Percentiles rank a stretch among this genome's conserved stretches.
These are phyloP conservation scores for Brachirus orientalis DNA, from an alignment of 2,113 vertebrate species.

Conservation along the genomic window DNA sequence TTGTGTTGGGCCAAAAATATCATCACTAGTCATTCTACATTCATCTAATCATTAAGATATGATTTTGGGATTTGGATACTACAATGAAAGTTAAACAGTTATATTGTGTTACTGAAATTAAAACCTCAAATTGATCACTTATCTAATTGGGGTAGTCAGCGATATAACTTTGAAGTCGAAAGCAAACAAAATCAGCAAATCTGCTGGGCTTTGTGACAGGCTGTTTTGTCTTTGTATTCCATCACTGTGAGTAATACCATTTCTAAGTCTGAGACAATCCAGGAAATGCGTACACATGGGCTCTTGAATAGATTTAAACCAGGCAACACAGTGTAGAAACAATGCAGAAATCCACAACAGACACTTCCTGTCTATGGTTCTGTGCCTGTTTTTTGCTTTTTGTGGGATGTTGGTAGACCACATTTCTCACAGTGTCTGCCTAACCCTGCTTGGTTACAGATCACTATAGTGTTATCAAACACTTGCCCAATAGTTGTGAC, in stretches of 20 bases:
- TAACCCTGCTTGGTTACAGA: constrained; percentile 20
- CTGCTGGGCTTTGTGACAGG: not conserved
- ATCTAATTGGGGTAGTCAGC: not conserved
- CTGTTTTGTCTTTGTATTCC: not conserved
- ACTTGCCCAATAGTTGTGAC: constrained; percentile 30
- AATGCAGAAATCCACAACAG: constrained; percentile 6
- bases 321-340: constrained; percentile 9
- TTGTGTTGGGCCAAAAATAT: not conserved
- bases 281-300: not conserved
- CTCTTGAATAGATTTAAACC: constrained; percentile 26
- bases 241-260: constrained; percentile 1
- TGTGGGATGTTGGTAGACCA: constrained; percentile 1
- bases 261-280: constrained; percentile 8
- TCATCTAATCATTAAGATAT: not conserved
- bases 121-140: not conserved
- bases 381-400: constrained; percentile 18
- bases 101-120: not conserved
- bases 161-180: not conserved
- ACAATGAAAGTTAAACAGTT: too few species aligned
- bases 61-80: not conserved
- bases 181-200: not conserved
- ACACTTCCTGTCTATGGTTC: constrained; percentile 1
- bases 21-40: too few species aligned
- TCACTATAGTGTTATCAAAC: constrained; percentile 28
- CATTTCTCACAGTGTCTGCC: constrained; percentile 4